Percentiles rank a stretch among this genome's conserved stretches.
Conservation (phyloP, 2,797 vertebrate genomes). For the Alfaro cultratus region DNA sequence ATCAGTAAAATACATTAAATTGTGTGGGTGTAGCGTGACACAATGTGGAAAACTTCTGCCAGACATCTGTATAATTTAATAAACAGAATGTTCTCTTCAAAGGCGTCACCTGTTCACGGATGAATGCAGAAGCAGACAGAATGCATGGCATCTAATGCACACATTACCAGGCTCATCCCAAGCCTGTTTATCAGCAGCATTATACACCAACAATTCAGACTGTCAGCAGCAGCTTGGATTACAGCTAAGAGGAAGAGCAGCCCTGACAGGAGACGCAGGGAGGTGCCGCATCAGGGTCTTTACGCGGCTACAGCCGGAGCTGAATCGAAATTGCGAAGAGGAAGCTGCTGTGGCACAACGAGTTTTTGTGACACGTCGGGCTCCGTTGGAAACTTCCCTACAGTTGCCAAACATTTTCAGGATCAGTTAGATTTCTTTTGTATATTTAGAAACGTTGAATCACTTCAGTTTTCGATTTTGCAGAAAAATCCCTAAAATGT, state of each 20-base stretch:
- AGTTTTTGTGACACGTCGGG: not conserved
- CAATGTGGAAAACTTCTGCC: not conserved
- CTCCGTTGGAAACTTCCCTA: not conserved
- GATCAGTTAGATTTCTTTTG: not conserved
- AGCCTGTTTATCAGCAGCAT: conserved; percentile 25
- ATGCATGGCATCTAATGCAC: not conserved
- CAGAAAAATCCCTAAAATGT: not conserved
- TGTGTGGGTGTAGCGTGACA: not conserved
- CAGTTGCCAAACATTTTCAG: not conserved
- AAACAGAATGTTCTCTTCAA: not conserved
- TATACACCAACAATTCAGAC: conserved; percentile 7
- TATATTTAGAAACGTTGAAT: not conserved
- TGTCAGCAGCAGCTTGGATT: conserved; percentile 33
- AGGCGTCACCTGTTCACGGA: not conserved
- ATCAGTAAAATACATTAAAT: not conserved
- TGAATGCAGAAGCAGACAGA: conserved; percentile 1
- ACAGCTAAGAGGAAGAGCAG: conserved; percentile 5
- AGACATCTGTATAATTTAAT: not conserved
- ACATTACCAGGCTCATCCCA: conserved; percentile 9
- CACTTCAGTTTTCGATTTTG: not conserved
- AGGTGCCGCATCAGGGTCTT: conserved; percentile 5
- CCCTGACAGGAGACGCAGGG: not conserved
- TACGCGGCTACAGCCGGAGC: not conserved
- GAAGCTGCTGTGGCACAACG: conserved; percentile 26
- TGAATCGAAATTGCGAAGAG: conserved; percentile 38